Base-by-base conservation (phyloP, 2,113 vertebrate species). In the Malaclemys terrapin region DNA sequence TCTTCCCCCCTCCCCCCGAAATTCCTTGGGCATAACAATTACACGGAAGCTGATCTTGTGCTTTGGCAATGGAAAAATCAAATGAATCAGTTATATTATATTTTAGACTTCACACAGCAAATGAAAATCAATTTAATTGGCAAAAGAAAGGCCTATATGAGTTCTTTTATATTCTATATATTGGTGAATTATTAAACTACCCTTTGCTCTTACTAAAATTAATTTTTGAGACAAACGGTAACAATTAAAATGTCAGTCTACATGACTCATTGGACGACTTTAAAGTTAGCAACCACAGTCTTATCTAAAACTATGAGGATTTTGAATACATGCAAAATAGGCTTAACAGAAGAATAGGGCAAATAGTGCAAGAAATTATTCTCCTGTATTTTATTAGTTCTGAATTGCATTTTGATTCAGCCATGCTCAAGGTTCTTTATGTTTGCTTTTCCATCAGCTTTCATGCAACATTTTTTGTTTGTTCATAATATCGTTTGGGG, bases 111-210 rank as follows among this genome's bases (percentile, higher is more conserved):
- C 53, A 88, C 47, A 87, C 11, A 92, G 38, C 56, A 93, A 83
- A 89, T 92, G 38, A 82, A 92, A 96, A 92, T 87, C 35, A n/a
- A 90, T 92, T 92, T 92, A 96, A 91, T 75, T 92, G 29, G 9
- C 56, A 95, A 96, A 96, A 96, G 85, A 82, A 80, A 50, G 94
- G 5, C 3, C 47, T 45, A 27, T 24, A 42, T 80, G 22, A 87
- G 85, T 91, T 89, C 82, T 81, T 96, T 92, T 92, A 10, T 78
- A 72, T 19, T 90, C 19, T 27, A 65, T 14, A n/a, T 90, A 88
- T 65, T 1, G 1, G 10, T 84, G 42, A 88, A 84, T 93, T 94
- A 87, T 90, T 94, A 96, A 93, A 27, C 38, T 93, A 62, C 3
- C 0, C 5, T 91, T 97, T 93, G 52, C 6, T 93, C 59, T 87